Base-by-base conservation (phyloP, 2,888 invertebrate species). In the Drosophila lacicola region DNA sequence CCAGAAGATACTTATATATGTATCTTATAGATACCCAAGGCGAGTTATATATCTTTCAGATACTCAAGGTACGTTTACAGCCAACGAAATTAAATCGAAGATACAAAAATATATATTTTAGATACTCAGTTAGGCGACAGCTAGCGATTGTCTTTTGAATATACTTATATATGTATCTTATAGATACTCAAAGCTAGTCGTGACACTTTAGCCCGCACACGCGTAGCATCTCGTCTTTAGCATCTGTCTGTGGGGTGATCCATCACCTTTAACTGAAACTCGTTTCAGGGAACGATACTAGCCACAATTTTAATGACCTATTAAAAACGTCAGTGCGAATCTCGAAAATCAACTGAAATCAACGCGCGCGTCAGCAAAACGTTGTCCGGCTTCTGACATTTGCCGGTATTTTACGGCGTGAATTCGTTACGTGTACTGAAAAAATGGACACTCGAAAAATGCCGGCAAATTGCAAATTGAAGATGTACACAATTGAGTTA, bases 301-400 rank as follows among this genome's bases (percentile, higher is more conserved):
- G 70, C 56, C 55, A 66, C 41, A 34, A 57, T 70, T 70, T 75
- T 66, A 61, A 75, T 67, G 75, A 75, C 75, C 74, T 61, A 75
- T 75, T 53, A 75, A 75, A 49, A 14, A 61, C 42, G 55, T 70
- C 62, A 70, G 51, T 58, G 46, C 57, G 53, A 53, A 45, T 45
- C 33, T 37, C 25, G 42, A 37, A 45, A 63, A 37, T 54, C 25
- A 42, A 62, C 37, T 19, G 3, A 53, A 70, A 39, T 55, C 45
- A 25, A n/a, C 25, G 36, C 25, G n/a, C n/a, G n/a, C 50, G 36
- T 61, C 55, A 44, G 44, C 41, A 29, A 56, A 60, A 71, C n/a
- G 11, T 34, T 44, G 37, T 17, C 42, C 53, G 49, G 60, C 50
- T 67, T 60, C 47, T 42, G 64, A 72, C 50, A 49, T 71, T 56